Evolutionary conservation across 2,888 invertebrate genomes (phyloP), one percentile per base, ranked within the genome.

Genomic region (Phasia obesa): DNA sequence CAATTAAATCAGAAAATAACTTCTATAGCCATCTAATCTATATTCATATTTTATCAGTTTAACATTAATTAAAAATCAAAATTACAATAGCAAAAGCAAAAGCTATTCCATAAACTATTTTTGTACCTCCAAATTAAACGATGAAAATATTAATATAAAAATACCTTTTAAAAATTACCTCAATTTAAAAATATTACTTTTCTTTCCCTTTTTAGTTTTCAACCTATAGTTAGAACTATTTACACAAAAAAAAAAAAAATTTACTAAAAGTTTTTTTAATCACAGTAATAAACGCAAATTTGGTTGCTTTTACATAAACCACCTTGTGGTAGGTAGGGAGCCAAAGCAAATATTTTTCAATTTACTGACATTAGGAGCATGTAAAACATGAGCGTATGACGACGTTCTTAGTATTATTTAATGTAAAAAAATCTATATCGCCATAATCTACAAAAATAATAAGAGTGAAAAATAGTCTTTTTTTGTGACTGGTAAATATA

Each of bases 341-440:
- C 11, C 23, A 44, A 23, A 25, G n/a, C 11, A 67, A 60, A 67
- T 42, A 59, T 51, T 51, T 75, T 75, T 49, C 51, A 59, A 69
- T 76, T 59, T 44, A 44, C 35, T 42, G n/a, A 25, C 15, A n/a
- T 42, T 13, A 7, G 42, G 23, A 51, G 7, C 19, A 23, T 2
- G 11, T 21, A 17, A 11, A n/a, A 47, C 23, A 19, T n/a, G n/a
- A 27, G 21, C n/a, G 11, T 13, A 31, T 44, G 44, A 51, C 59
- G 57, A 31, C 27, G 5, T 60, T 17, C 19, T 17, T 5, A 19
- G 9, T 7, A 47, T n/a, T 19, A 19, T 21, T 19, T 11, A 21
- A 51, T 7, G 9, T 5, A 27, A 55, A 9, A 55, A n/a, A 27
- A 55, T 27, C 27, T 27, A 53, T 55, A 55, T 13, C 44, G 53